Base-by-base conservation (phyloP, 2,113 vertebrate species). In the Poeciliopsis prolifica region DNA sequence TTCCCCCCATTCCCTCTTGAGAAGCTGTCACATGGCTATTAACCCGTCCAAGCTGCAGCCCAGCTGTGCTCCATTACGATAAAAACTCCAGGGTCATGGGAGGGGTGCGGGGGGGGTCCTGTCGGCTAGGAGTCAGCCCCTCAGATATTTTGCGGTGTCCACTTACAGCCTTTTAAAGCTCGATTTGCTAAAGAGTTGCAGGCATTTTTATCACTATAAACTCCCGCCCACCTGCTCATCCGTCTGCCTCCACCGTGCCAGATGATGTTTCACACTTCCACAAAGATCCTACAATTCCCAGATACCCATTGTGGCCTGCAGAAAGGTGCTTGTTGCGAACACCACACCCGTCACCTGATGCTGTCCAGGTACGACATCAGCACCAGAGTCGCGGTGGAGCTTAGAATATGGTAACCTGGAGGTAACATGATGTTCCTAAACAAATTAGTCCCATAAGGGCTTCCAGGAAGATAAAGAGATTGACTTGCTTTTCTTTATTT, bases 51-150 rank as follows among this genome's bases (percentile, higher is more conserved):
- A 75, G 85, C 85, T 42, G 72, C 51, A 4, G 78, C 81, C 87
- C 92, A 93, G 92, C 91, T 93, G 92, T 86, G 88, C 88, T 87
- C 87, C 80, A 91, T 92, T 90, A 92, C 63, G 69, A 82, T 88
- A 86, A 92, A 92, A 84, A 87, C 81, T 74, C 30, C 58, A 30
- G 77, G 89, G 85, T 87, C 79, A 24, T 10, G 19, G 70, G 19
- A 68, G 88, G 72, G 70, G 19, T 30, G 29, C 1, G 29, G 30
- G 30, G 71, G 19, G 70, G 89, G 72, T 85, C 78, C 62, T 79
- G 77, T 86, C 82, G 77, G 75, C 84, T 61, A 82, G 77, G 82
- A 88, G 84, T 84, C 73, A 73, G 77, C 65, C 77, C 77, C 72
- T 85, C 85, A 79, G 65, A 78, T 65, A 86, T 82, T 70, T 72